phyloP scores from a whole-genome alignment of 2,888 invertebrate species.

The Dugesia japonica region DNA sequence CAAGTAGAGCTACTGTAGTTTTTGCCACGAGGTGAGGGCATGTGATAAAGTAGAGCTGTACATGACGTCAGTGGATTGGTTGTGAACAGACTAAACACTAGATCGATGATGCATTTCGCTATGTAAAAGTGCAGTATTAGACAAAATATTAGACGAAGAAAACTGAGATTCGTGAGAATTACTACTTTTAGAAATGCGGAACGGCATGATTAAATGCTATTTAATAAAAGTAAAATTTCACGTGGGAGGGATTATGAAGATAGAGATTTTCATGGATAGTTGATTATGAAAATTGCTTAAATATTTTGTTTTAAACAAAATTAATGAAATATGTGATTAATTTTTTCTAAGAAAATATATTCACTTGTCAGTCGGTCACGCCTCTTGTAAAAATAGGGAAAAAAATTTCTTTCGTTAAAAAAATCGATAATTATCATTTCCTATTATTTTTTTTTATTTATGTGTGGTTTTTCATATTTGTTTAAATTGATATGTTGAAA shows the following conservation, averaged over 20 bases:
- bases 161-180: not conserved
- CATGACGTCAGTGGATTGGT: not conserved
- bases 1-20: not conserved
- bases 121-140: not conserved
- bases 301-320: too few species aligned
- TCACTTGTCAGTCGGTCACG: too few species aligned
- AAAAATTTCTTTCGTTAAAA: too few species aligned
- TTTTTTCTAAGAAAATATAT: too few species aligned
- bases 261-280: not conserved
- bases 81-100: not conserved
- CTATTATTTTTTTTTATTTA: too few species aligned
- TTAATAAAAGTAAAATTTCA: not conserved
- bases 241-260: not conserved
- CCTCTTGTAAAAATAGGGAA: too few species aligned
- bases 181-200: not conserved
- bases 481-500: too few species aligned
- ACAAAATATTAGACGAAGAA: not conserved
- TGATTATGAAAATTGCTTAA: not conserved
- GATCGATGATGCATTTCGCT: not conserved
- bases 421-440: too few species aligned
- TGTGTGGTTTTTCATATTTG: too few species aligned
- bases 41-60: not conserved
- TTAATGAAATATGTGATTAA: too few species aligned
- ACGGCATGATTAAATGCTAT: not conserved
- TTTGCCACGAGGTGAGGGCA: not conserved